Evolutionary conservation across 2,113 vertebrate genomes (phyloP), one percentile per base, ranked within the genome.

Genomic region (Erpornis zantholeuca): DNA sequence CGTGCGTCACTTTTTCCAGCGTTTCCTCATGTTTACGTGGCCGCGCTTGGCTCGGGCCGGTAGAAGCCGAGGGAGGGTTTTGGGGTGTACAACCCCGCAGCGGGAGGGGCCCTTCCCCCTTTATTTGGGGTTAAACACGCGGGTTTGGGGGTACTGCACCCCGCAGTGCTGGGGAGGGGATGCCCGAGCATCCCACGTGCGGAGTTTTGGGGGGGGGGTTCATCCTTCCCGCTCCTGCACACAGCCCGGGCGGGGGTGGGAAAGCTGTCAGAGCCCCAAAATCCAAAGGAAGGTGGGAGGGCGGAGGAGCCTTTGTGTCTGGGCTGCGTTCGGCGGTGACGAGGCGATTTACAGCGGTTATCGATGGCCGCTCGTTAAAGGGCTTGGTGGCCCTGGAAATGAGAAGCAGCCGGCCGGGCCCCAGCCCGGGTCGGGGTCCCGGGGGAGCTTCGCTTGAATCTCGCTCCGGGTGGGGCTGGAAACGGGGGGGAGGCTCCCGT

Each of bases 361-460:
- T 76, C 80, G 91, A 90, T 79, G 92, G 82, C 65, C 66, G 8
- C 28, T 71, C 76, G 22, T 96, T 92, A 86, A 93, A 83, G 22
- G 38, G 76, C 82, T 83, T 92, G 65, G 80, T 27, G 72, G 79
- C 72, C 65, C 40, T 94, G 89, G 77, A 95, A 96, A 87, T 89
- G 66, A 82, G 94, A 87, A 94, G 91, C 95, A 91, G 87, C 54
- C 89, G n/a, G 70, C 33, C 73, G 45, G 66, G 87, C 80, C 80
- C 83, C 87, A 73, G 59, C 87, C 57, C 82, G 3, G 44, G n/a
- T 42, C 40, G 6, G 59, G 35, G 35, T 36, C 31, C 31, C 13
- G 42, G 40, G 56, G 71, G 56, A 64, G 29, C 25, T 91, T 35
- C 2, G 21, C 12, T 35, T 23, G 4, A 10, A 10, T 86, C 42